Conservation (phyloP, 2,113 vertebrate genomes). For the Callithrix jacchus region DNA sequence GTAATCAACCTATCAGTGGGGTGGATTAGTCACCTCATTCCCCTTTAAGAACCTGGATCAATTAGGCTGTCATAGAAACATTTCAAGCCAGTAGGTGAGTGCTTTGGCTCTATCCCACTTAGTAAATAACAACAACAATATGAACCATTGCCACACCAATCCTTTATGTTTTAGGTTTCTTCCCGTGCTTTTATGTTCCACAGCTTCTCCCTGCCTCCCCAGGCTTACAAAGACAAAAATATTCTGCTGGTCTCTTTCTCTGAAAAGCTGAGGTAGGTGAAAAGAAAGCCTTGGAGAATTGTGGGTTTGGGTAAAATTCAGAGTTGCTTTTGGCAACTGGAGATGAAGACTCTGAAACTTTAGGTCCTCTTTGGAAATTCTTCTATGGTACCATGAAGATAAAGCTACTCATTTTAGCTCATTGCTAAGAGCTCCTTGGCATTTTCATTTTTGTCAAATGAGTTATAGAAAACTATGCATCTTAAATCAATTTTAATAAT, state of each 20-base stretch:
- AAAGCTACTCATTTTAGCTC: background rate
- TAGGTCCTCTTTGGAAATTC: background rate
- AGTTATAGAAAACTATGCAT: constrained; percentile 9
- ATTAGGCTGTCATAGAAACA: background rate
- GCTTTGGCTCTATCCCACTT: background rate
- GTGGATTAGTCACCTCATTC: constrained; percentile 6
- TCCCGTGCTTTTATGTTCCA: background rate
- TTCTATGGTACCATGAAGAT: constrained; percentile 19
- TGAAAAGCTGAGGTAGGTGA: background rate
- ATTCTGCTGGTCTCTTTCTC: background rate
- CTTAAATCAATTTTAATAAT: constrained; percentile 46
- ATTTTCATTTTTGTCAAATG: constrained; percentile 43
- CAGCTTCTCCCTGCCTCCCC: background rate
- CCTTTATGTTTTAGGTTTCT: background rate
- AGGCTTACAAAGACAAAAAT: background rate
- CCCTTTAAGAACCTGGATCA: constrained; percentile 6
- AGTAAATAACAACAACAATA: background rate
- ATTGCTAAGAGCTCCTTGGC: background rate
- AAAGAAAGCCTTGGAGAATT: background rate
- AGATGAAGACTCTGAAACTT: background rate
- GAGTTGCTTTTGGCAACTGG: constrained; percentile 1
- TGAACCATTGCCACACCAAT: background rate
- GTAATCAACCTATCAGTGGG: background rate
- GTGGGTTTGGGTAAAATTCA: background rate
- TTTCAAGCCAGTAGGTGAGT: background rate